Evolutionary conservation across 2,888 invertebrate species (phyloP).

Genomic region (Mactromeris polynyma): DNA sequence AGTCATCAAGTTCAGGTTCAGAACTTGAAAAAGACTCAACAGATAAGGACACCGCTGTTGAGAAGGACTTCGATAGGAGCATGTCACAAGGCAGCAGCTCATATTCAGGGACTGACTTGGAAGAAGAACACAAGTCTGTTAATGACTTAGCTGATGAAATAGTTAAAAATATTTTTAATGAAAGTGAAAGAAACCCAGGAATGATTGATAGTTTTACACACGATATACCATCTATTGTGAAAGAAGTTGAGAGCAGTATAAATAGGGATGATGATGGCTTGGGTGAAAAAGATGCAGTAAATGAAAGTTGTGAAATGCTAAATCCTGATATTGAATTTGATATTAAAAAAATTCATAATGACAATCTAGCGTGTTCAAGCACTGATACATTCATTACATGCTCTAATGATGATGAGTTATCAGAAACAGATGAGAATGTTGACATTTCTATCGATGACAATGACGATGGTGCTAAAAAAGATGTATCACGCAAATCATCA

Average conservation of each 20-base stretch:
- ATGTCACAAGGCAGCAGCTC: background rate
- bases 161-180: constrained; percentile 48
- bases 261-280: constrained; percentile 20
- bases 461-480: background rate
- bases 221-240: constrained; percentile 46
- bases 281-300: background rate
- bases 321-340: background rate
- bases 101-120: background rate
- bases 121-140: background rate
- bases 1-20: background rate
- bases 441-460: background rate
- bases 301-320: background rate
- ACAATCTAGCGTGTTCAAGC: constrained; percentile 20
- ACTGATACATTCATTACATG: constrained; percentile 17
- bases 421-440: background rate
- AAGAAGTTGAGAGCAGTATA: constrained; percentile 44
- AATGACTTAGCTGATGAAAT: constrained; percentile 49
- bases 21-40: background rate
- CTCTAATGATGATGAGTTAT: constrained; percentile 25
- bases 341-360: constrained; percentile 12
- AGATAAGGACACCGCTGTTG: background rate
- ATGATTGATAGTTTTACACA: constrained; percentile 33
- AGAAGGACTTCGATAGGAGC: background rate
- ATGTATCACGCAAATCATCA: background rate
- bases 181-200: constrained; percentile 50